These are phyloP conservation scores for Autographa gamma DNA, from an alignment of 2,888 invertebrate genomes.

Conservation along the genomic window DNA sequence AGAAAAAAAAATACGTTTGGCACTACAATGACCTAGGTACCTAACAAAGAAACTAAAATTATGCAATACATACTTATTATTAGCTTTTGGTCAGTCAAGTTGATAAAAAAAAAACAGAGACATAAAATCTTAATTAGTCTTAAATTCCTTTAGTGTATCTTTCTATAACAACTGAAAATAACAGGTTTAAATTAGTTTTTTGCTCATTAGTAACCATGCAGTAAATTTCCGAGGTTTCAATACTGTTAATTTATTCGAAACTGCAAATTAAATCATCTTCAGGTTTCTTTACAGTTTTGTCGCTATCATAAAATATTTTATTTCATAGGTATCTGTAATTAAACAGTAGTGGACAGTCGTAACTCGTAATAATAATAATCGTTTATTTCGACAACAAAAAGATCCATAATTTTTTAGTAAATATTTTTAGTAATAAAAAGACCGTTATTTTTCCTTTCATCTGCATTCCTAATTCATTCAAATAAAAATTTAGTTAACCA, in stretches of 20 bases:
- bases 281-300: conserved; percentile 18
- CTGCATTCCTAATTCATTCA: too few relatives aligned
- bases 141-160: conserved; percentile 31
- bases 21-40: too few relatives aligned
- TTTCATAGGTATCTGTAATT: conserved; percentile 19
- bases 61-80: neutral
- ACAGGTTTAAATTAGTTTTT: conserved; percentile 35
- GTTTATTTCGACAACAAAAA: too few relatives aligned
- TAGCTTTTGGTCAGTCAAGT: neutral
- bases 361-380: too few relatives aligned
- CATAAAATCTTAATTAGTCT: conserved; percentile 41
- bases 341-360: conserved; percentile 26
- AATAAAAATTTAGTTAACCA: too few relatives aligned
- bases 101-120: conserved; percentile 13
- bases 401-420: too few relatives aligned
- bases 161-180: conserved; percentile 27
- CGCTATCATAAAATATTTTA: conserved; percentile 19
- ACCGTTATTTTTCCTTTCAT: too few relatives aligned
- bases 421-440: too few relatives aligned
- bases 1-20: too few relatives aligned
- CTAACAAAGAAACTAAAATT: too few relatives aligned
- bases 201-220: conserved; percentile 40
- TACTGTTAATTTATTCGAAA: conserved; percentile 41
- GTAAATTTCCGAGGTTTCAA: conserved; percentile 29
- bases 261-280: conserved; percentile 42